Evolutionary conservation across 2,113 vertebrate species (phyloP).

Genomic region (Eulemur rufifrons): DNA sequence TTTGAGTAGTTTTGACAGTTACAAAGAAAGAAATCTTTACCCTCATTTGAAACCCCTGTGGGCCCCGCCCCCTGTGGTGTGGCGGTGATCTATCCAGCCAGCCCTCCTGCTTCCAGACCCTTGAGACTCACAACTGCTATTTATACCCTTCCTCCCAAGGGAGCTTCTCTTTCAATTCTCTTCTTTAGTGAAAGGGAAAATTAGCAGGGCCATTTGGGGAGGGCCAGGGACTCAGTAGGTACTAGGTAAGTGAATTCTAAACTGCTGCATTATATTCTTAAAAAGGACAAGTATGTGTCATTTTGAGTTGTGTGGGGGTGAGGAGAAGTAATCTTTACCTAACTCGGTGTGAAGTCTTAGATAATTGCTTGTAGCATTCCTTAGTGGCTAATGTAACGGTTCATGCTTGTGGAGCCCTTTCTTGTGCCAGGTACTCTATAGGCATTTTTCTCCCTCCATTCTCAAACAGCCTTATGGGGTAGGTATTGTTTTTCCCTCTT

Average conservation of each 20-base stretch:
- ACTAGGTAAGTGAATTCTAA: background rate
- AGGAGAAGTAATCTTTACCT: background rate
- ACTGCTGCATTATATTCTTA: background rate
- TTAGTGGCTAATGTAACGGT: constrained; percentile 1
- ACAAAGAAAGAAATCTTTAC: background rate
- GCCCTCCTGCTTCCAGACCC: rapidly evolving
- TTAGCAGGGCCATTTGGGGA: background rate
- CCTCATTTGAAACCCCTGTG: background rate
- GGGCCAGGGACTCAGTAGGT: background rate
- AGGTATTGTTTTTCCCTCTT: background rate
- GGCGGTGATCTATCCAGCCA: no score
- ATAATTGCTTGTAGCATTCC: background rate
- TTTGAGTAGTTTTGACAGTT: background rate
- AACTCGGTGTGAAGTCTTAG: background rate
- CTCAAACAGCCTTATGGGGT: background rate
- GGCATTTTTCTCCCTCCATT: background rate
- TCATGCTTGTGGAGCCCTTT: background rate
- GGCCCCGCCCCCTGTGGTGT: background rate
- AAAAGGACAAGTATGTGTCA: background rate
- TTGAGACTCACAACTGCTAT: background rate
- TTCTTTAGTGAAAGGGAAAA: background rate
- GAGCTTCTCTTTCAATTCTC: background rate
- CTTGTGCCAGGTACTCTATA: background rate
- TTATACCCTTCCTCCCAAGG: rapidly evolving
- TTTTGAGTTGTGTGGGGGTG: background rate